These are phyloP conservation scores for Orgyia antiqua DNA, from an alignment of 2,888 invertebrate genomes.

Conservation along the genomic window DNA sequence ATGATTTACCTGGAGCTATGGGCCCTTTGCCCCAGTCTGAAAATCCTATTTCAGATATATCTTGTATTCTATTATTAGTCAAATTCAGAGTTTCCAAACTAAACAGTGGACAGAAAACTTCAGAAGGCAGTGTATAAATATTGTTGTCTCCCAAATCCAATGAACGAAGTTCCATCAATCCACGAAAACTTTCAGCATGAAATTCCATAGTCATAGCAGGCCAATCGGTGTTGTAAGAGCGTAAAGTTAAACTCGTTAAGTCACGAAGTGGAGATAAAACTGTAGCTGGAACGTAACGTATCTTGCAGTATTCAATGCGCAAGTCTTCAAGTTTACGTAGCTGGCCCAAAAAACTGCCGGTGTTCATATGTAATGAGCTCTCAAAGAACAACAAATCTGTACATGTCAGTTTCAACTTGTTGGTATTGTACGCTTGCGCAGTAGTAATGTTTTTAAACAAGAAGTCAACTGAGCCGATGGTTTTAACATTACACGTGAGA, in stretches of 20 bases:
- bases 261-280: slow-evolving; percentile 83
- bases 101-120: slow-evolving; percentile 84
- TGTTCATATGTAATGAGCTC: slow-evolving; percentile 82
- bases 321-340: slow-evolving; percentile 84
- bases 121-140: slow-evolving; percentile 85
- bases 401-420: slow-evolving; percentile 83
- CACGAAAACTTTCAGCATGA: slow-evolving; percentile 84
- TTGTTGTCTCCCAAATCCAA: slow-evolving; percentile 87
- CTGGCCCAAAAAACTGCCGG: slow-evolving; percentile 79
- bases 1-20: slow-evolving; percentile 82
- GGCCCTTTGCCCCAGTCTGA: slow-evolving; percentile 85
- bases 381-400: slow-evolving; percentile 86
- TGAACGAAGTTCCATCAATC: slow-evolving; percentile 81
- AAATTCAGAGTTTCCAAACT: slow-evolving; percentile 84
- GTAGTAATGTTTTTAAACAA: slow-evolving; percentile 84
- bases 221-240: slow-evolving; percentile 88
- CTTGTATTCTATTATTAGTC: slow-evolving; percentile 87
- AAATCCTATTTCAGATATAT: slow-evolving; percentile 86
- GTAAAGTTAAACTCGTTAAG: slow-evolving; percentile 82
- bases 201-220: slow-evolving; percentile 88
- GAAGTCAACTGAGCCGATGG: slow-evolving; percentile 83
- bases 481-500: slow-evolving; percentile 85
- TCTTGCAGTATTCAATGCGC: slow-evolving; percentile 87
- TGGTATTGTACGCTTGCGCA: slow-evolving; percentile 83
- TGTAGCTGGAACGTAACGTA: slow-evolving; percentile 84